A percentile compares a stretch with the other conserved stretches of the same genome.
Evolutionary conservation across 1,140 invertebrate genomes (phyloP).

Genomic region (Gryllus bimaculatus): DNA sequence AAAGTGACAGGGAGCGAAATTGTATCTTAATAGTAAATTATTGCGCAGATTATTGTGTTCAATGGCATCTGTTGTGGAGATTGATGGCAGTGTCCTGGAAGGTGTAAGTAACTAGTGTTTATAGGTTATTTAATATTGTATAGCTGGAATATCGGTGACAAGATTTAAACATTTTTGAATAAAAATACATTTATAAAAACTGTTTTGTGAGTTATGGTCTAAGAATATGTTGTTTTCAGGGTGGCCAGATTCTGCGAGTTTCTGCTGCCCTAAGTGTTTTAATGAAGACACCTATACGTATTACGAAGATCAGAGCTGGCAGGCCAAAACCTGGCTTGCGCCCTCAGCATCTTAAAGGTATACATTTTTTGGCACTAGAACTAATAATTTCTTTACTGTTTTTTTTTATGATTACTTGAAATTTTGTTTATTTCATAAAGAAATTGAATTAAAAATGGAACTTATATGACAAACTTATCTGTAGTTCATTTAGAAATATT

Average conservation of each 20-base stretch:
- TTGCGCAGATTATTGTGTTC: not conserved
- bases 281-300: slow-evolving; percentile 57
- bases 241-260: slow-evolving; percentile 80
- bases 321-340: slow-evolving; percentile 73
- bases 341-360: slow-evolving; percentile 77
- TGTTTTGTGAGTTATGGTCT: not conserved
- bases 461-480: not conserved
- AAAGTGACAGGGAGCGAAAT: too few relatives aligned
- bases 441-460: not conserved
- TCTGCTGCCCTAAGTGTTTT: slow-evolving; percentile 68
- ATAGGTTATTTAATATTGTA: not conserved
- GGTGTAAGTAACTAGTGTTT: not conserved
- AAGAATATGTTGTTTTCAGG: slow-evolving; percentile 39
- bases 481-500: too few relatives aligned
- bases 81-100: not conserved
- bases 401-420: not conserved
- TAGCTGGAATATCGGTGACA: not conserved
- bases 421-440: not conserved
- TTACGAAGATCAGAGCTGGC: slow-evolving; percentile 70
- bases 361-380: not conserved
- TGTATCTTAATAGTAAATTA: not conserved
- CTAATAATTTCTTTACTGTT: not conserved
- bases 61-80: not conserved
- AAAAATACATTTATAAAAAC: not conserved
- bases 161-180: not conserved